phyloP scores from a whole-genome alignment of 2,797 vertebrate genomes.

The Phaenicophaeus curvirostris region DNA sequence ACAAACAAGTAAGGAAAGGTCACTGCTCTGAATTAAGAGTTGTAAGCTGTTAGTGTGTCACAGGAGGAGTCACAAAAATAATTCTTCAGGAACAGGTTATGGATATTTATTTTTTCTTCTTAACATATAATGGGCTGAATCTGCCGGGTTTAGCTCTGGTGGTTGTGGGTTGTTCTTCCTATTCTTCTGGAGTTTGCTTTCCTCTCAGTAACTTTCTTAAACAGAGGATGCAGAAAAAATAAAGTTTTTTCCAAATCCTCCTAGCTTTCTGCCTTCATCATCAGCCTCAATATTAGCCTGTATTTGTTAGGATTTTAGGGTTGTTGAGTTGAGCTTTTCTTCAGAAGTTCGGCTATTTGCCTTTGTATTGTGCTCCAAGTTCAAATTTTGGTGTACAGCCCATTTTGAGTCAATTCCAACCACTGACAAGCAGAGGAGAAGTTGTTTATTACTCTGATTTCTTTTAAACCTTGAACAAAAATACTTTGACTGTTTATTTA shows the following conservation, averaged over 20 bases:
- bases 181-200: not conserved
- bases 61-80: not conserved
- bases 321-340: not conserved
- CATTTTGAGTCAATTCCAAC: not conserved
- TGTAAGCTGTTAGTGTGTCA: not conserved
- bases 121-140: not conserved
- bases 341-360: not conserved
- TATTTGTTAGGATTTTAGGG: not conserved
- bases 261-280: not conserved
- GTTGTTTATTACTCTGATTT: not conserved
- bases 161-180: not conserved
- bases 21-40: not conserved
- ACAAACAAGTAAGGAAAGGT: not conserved
- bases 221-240: not conserved
- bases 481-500: not conserved
- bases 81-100: not conserved
- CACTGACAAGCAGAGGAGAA: not conserved
- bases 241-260: not conserved
- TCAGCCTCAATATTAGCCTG: not conserved
- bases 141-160: not conserved
- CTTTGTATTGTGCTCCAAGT: not conserved
- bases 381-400: not conserved
- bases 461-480: not conserved
- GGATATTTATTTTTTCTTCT: not conserved
- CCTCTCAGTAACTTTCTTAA: not conserved